These are phyloP conservation scores for Pyrgus malvae DNA, from an alignment of 2,888 invertebrate species.

Conservation along the genomic window DNA sequence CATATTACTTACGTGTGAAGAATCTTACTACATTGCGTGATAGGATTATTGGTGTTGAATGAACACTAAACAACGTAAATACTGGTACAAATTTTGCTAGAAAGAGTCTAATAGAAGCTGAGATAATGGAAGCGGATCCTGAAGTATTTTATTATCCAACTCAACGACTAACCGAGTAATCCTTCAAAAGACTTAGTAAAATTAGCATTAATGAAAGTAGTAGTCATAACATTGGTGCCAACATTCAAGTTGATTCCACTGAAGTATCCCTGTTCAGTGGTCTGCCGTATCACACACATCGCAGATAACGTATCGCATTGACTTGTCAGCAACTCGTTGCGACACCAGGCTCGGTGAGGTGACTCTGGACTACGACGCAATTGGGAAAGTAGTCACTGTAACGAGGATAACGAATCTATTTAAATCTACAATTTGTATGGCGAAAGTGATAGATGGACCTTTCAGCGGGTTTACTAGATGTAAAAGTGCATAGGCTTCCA, in stretches of 20 bases:
- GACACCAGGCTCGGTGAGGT: neutral
- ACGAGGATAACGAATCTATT: neutral
- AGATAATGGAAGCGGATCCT: too few relatives aligned
- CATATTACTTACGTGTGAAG: too few relatives aligned
- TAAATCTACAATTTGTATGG: slow-evolving; percentile 12
- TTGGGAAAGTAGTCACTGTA: slow-evolving; percentile 8
- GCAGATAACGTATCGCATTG: neutral
- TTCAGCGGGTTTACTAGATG: neutral
- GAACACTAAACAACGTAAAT: too few relatives aligned
- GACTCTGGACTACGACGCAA: neutral
- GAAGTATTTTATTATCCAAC: too few relatives aligned
- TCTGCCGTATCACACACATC: neutral
- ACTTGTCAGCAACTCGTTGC: slow-evolving; percentile 9
- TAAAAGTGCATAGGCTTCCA: neutral
- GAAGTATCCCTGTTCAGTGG: slow-evolving; percentile 7
- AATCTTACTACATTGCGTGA: too few relatives aligned
- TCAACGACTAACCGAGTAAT: too few relatives aligned
- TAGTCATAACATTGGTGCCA: too few relatives aligned
- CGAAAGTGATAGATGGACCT: slow-evolving; percentile 8
- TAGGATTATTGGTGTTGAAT: too few relatives aligned
- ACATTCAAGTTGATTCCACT: slow-evolving; percentile 3
- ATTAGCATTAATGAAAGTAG: slow-evolving; percentile 4
- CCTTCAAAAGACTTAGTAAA: too few relatives aligned
- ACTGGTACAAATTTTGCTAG: too few relatives aligned
- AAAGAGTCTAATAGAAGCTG: too few relatives aligned